These are phyloP conservation scores for Chloroceryle aenea DNA, from an alignment of 2,113 vertebrate species.

Conservation along the genomic window DNA sequence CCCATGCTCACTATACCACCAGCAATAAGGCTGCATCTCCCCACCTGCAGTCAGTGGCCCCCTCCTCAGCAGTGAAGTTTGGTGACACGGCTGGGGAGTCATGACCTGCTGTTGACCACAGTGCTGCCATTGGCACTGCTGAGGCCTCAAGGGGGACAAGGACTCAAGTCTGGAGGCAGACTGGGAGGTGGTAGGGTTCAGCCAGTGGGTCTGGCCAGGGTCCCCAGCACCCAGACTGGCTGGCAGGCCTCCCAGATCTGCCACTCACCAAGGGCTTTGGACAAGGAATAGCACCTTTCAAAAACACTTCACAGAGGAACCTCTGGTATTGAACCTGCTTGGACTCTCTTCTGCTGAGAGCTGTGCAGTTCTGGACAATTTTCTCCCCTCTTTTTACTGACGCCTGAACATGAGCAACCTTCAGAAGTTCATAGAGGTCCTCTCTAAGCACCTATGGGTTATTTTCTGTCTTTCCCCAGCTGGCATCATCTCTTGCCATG, in stretches of 20 bases:
- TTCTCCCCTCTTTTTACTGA: background rate
- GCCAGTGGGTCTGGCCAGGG: background rate
- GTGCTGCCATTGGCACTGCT: background rate
- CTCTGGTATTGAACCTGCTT: background rate
- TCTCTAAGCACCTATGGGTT: background rate
- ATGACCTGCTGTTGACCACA: background rate
- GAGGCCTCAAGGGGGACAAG: background rate
- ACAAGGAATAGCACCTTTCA: background rate
- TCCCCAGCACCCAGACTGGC: background rate
- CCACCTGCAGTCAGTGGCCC: no score
- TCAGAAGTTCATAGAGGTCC: background rate
- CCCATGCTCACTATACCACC: background rate
- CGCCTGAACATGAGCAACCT: background rate
- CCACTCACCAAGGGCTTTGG: background rate
- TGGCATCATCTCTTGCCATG: background rate
- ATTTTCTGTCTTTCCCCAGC: background rate
- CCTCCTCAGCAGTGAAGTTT: background rate
- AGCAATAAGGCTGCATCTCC: background rate
- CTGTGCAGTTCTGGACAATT: background rate
- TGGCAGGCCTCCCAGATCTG: background rate
- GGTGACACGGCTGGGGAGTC: background rate
- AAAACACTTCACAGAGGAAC: background rate
- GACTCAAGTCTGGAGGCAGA: background rate
- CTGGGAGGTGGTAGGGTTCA: background rate
- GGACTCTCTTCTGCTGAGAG: background rate